Evolutionary conservation across 2,888 invertebrate species (phyloP).

Genomic region (Sepiola atlantica): DNA sequence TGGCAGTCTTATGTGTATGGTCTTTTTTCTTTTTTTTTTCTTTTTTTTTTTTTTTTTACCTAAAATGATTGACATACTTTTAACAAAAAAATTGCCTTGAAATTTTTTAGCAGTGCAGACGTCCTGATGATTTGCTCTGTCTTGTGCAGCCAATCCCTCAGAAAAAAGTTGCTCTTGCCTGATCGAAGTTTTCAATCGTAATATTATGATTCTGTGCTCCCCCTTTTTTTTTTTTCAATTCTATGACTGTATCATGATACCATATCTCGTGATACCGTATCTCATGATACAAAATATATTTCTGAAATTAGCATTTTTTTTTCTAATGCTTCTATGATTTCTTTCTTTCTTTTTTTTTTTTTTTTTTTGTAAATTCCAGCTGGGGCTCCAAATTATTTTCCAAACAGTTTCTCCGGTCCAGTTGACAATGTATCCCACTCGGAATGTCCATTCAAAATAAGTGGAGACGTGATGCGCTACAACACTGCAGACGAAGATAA

Average conservation of each 20-base stretch:
- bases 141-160: too few relatives aligned
- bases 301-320: neutral
- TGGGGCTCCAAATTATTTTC: conserved; percentile 94
- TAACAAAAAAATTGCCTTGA: neutral
- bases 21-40: neutral
- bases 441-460: conserved; percentile 78
- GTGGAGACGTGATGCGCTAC: conserved; percentile 86
- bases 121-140: too few relatives aligned
- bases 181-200: too few relatives aligned
- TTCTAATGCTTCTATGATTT: neutral
- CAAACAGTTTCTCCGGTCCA: conserved; percentile 95
- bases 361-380: conserved; percentile 58
- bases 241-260: too few relatives aligned
- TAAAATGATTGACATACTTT: neutral
- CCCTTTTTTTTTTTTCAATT: too few relatives aligned
- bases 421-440: conserved; percentile 79
- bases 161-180: too few relatives aligned
- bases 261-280: too few relatives aligned
- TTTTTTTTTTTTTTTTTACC: neutral
- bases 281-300: too few relatives aligned
- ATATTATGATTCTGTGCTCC: too few relatives aligned
- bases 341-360: too few relatives aligned
- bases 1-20: too few relatives aligned
- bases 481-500: conserved; percentile 92
- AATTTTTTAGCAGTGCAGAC: too few relatives aligned